Evolutionary conservation across 2,113 vertebrate genomes (phyloP).

Genomic region (Lethenteron camtschaticum): DNA sequence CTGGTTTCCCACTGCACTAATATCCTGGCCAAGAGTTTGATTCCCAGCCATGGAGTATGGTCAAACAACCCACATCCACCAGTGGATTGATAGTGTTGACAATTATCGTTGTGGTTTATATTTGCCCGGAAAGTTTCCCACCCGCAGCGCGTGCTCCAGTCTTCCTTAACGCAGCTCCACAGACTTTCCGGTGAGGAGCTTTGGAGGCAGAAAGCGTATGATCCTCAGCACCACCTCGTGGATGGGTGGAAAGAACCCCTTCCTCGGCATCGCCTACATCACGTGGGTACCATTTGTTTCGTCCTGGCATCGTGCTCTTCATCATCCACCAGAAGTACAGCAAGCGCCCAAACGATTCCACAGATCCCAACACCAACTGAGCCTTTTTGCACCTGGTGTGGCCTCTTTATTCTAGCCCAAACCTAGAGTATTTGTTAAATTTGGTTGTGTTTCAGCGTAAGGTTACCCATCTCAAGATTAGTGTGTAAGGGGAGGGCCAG

Average conservation of each 20-base stretch:
- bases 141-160: not conserved
- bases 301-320: conserved; percentile 64
- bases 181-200: conserved; percentile 79
- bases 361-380: not conserved
- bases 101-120: too few species aligned
- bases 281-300: conserved; percentile 79
- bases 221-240: conserved; percentile 93
- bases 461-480: too few species aligned
- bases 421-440: too few species aligned
- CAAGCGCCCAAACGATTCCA: conserved; percentile 24
- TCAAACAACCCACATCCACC: too few species aligned
- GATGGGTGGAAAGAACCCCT: conserved; percentile 97
- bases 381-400: too few species aligned
- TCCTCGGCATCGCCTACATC: conserved; percentile 85
- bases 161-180: conserved; percentile 11
- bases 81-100: too few species aligned
- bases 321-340: conserved; percentile 83
- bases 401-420: too few species aligned
- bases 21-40: too few species aligned
- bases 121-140: not conserved
- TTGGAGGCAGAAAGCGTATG: conserved; percentile 77
- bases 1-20: too few species aligned
- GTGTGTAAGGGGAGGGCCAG: too few species aligned
- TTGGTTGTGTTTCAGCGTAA: too few species aligned
- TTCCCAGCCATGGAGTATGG: too few species aligned